Evolutionary conservation across 2,797 vertebrate species (phyloP), one percentile per base, ranked within the genome.

Genomic region (Thalassophryne amazonica): DNA sequence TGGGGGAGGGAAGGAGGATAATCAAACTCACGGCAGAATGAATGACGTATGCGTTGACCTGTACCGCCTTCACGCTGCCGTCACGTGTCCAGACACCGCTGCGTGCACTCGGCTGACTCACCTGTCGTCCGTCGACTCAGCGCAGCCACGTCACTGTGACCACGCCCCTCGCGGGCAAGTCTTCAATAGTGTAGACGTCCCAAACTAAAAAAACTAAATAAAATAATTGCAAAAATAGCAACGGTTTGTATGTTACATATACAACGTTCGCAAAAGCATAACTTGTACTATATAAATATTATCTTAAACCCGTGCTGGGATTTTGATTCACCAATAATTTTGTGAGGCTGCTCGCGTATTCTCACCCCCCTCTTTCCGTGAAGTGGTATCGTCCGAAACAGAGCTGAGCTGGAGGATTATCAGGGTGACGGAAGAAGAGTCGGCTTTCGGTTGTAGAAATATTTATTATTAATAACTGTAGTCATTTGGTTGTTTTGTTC

Each of bases 301-400:
- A 3, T 10, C 0, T 4, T 1, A 2, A 21, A 1, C 2, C 0
- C 22, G 0, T 3, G 1, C 0, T 18, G 0, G 13, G 20, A 7
- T n/a, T 12, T 0, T 1, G 1, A 3, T 3, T 7, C 0, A n/a
- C 4, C 10, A 0, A 15, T 28, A 2, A 2, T 2, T 15, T 2
- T 4, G 1, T 19, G 7, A 14, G 33, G 45, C 2, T 9, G 0
- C 1, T 3, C 2, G 28, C 0, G 0, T 2, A 12, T 1, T 0
- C 1, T 1, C 1, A 1, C 0, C 16, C 13, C 7, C 7, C 28
- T n/a, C 3, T 11, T 9, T 31, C 3, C 5, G 2, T 16, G n/a
- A 52, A 1, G 25, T 88, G 78, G 84, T 86, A 69, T 80, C 45
- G 72, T 42, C 75, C 57, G 1, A 54, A 79, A 60, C 49, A 63